Percentiles rank a stretch among this genome's conserved stretches.
phyloP scores from a whole-genome alignment of 2,888 invertebrate species.

The Blera fallax region DNA sequence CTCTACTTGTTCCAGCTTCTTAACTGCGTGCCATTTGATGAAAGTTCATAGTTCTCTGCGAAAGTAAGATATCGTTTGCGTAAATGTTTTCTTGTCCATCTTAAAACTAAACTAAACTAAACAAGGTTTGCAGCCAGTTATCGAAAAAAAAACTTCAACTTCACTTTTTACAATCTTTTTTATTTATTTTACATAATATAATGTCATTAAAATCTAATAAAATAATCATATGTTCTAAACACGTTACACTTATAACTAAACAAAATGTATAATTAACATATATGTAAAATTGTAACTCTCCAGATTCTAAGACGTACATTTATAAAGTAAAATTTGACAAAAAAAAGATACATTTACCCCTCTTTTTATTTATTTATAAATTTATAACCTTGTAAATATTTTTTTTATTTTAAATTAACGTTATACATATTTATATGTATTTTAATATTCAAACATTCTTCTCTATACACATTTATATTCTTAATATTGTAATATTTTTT shows the following conservation, averaged over 20 bases:
- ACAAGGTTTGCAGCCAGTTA: no score
- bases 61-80: no score
- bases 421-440: slow-evolving; percentile 46
- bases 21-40: no score
- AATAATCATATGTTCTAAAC: slow-evolving; percentile 54
- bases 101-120: no score
- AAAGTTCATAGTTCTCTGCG: no score
- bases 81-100: no score
- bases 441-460: slow-evolving; percentile 25
- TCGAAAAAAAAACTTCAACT: not conserved
- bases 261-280: slow-evolving; percentile 48
- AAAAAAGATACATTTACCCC: slow-evolving; percentile 24
- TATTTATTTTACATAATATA: slow-evolving; percentile 49
- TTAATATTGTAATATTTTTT: not conserved
- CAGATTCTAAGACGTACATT: slow-evolving; percentile 48
- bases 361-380: slow-evolving; percentile 9
- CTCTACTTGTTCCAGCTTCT: no score
- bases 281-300: slow-evolving; percentile 57
- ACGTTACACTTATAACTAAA: slow-evolving; percentile 56
- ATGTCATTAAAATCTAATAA: slow-evolving; percentile 45
- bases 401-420: slow-evolving; percentile 8
- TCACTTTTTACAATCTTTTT: slow-evolving; percentile 62
- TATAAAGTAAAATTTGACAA: not conserved
- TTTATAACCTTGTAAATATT: slow-evolving; percentile 11
- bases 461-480: slow-evolving; percentile 20